These are phyloP conservation scores for Alectura lathami DNA, from an alignment of 2,113 vertebrate genomes.

Conservation along the genomic window DNA sequence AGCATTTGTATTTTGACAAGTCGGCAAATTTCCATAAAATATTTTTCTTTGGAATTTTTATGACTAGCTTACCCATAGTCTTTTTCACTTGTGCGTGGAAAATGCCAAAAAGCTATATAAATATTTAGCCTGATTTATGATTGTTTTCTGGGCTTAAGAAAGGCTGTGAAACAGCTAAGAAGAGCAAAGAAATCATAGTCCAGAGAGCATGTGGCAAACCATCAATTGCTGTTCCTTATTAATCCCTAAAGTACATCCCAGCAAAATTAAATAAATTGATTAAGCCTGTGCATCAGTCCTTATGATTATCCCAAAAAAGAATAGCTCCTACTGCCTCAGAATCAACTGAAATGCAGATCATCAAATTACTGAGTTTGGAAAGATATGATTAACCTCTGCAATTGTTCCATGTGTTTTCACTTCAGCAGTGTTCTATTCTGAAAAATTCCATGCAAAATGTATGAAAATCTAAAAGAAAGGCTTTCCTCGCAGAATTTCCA, in stretches of 20 bases:
- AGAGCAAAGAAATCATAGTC: constrained; percentile 26
- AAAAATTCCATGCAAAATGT: not conserved
- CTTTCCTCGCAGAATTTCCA: constrained; percentile 6
- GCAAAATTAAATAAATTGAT: constrained; percentile 39
- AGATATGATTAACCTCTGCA: not conserved
- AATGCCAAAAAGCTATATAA: constrained; percentile 59
- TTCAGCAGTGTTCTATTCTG: not conserved
- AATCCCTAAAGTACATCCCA: constrained; percentile 34
- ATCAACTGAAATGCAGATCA: not conserved
- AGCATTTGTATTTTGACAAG: constrained; percentile 32
- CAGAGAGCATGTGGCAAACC: constrained; percentile 46
- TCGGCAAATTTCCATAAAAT: constrained; percentile 13
- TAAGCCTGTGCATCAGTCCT: constrained; percentile 36
- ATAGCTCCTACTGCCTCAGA: not conserved
- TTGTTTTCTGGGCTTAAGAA: constrained; percentile 52
- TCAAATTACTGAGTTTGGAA: not conserved
- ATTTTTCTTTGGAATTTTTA: constrained; percentile 63
- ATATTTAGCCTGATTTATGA: constrained; percentile 61
- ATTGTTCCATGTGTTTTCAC: not conserved
- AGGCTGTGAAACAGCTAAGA: constrained; percentile 46
- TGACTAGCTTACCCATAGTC: not conserved
- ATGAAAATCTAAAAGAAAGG: not conserved
- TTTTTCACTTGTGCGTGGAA: constrained; percentile 23
- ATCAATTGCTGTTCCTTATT: constrained; percentile 64
- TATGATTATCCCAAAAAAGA: constrained; percentile 3